Percentiles rank a stretch among this genome's conserved stretches.
Evolutionary conservation across 2,797 vertebrate species (phyloP).

Genomic region (Spinibarbus caldwelli): DNA sequence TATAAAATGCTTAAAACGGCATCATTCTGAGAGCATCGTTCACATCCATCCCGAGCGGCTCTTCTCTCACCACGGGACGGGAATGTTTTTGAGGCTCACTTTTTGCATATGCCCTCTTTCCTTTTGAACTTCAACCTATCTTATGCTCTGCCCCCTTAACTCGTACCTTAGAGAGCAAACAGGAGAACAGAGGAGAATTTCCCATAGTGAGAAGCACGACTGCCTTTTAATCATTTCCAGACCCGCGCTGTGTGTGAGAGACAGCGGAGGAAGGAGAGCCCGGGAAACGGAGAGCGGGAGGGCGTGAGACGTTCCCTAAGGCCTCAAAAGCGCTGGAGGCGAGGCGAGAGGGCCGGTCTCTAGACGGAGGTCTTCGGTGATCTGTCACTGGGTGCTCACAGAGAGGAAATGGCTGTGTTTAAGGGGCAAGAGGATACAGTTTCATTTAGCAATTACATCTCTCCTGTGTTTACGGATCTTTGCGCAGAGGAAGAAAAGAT

Average conservation of each 20-base stretch:
- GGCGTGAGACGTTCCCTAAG: slow-evolving; percentile 61
- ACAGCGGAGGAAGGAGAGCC: slow-evolving; percentile 57
- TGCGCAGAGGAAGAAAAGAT: slow-evolving; percentile 71
- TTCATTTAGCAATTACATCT: slow-evolving; percentile 79
- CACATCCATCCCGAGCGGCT: slow-evolving; percentile 4
- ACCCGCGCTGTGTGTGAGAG: slow-evolving; percentile 61
- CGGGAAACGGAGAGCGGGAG: slow-evolving; percentile 1
- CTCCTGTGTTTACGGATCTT: slow-evolving; percentile 78
- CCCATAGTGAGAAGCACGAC: slow-evolving; percentile 76
- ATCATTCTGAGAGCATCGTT: background rate
- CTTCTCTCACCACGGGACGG: slow-evolving; percentile 50
- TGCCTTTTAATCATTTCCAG: slow-evolving; percentile 92
- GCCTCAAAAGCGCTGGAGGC: slow-evolving; percentile 76
- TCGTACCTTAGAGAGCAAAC: slow-evolving; percentile 78
- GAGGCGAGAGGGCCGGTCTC: slow-evolving; percentile 70
- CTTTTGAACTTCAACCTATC: slow-evolving; percentile 63
- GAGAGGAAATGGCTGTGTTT: slow-evolving; percentile 80
- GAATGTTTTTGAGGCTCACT: slow-evolving; percentile 58
- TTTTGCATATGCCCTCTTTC: slow-evolving; percentile 37
- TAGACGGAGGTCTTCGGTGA: slow-evolving; percentile 72
- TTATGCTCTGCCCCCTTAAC: slow-evolving; percentile 66
- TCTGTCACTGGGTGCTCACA: slow-evolving; percentile 78
- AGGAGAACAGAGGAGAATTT: slow-evolving; percentile 75
- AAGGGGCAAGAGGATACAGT: slow-evolving; percentile 75
- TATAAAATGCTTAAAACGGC: background rate